A percentile compares a stretch with the other conserved stretches of the same genome.
These are phyloP conservation scores for Drosophila ficusphila DNA, from an alignment of 1,140 invertebrate genomes.

Conservation along the genomic window DNA sequence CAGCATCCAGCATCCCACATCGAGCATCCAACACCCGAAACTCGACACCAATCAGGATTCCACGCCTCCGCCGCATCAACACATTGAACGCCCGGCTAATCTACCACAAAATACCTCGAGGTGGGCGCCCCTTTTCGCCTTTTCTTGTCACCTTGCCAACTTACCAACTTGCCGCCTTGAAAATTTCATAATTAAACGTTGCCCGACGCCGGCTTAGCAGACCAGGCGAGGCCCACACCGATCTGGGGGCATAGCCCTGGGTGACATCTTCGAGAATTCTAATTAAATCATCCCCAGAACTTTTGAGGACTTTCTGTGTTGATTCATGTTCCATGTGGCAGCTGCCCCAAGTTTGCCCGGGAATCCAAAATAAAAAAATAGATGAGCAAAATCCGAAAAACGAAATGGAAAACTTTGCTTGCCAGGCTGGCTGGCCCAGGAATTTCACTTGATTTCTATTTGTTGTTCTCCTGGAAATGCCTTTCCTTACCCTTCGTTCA, in stretches of 20 bases:
- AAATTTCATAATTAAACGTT: conserved; percentile 80
- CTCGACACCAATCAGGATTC: conserved; percentile 28
- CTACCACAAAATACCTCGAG: conserved; percentile 46
- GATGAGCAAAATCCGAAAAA: conserved; percentile 28
- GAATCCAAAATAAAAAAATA: conserved; percentile 45
- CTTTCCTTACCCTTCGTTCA: neutral
- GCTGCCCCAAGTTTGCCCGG: conserved; percentile 62
- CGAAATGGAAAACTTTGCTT: conserved; percentile 47
- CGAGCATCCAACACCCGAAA: conserved; percentile 36
- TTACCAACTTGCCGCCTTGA: conserved; percentile 62
- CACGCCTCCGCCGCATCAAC: conserved; percentile 33
- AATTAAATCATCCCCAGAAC: conserved; percentile 79
- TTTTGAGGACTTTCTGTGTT: conserved; percentile 76
- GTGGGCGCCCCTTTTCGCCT: neutral
- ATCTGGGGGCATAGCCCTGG: conserved; percentile 27
- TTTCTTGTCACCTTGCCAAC: conserved; percentile 23
- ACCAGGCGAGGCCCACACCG: conserved; percentile 1
- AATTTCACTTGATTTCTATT: conserved; percentile 56
- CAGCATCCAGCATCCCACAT: conserved; percentile 37
- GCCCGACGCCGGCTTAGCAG: conserved; percentile 23
- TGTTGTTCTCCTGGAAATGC: conserved; percentile 17
- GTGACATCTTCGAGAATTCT: conserved; percentile 78
- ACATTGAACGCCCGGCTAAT: conserved; percentile 62
- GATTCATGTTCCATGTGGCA: conserved; percentile 78
- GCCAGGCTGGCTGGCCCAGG: conserved; percentile 19